Evolutionary conservation across 1,140 invertebrate genomes (phyloP).

Genomic region (Cotesia glomerata): DNA sequence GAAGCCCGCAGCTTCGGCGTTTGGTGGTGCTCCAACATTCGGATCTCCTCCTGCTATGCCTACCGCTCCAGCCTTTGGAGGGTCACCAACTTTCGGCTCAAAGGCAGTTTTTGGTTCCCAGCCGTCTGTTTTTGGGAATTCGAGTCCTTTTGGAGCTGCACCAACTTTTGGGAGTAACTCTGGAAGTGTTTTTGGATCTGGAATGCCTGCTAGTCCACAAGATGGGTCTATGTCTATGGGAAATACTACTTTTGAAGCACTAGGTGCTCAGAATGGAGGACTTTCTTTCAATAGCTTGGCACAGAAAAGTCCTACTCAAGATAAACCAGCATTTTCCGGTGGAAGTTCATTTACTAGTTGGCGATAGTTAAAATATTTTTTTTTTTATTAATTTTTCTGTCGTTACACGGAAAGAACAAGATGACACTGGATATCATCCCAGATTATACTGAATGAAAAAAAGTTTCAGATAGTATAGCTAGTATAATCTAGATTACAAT

Average conservation of each 20-base stretch:
- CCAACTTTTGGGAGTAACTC: slow-evolving; percentile 14
- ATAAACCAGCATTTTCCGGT: slow-evolving; percentile 51
- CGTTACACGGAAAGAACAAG: too few species aligned
- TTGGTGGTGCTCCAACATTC: slow-evolving; percentile 13
- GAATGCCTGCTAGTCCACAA: slow-evolving; percentile 1
- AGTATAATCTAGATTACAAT: too few species aligned
- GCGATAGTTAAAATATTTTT: slow-evolving; percentile 37
- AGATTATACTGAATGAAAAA: too few species aligned
- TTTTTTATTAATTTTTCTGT: background rate
- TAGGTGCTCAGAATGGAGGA: slow-evolving; percentile 51
- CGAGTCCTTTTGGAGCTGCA: slow-evolving; percentile 35
- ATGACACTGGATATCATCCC: too few species aligned
- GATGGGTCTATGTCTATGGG: background rate
- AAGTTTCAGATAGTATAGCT: too few species aligned
- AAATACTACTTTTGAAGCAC: slow-evolving; percentile 35
- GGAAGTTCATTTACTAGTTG: slow-evolving; percentile 59
- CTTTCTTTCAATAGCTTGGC: slow-evolving; percentile 58
- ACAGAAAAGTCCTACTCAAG: slow-evolving; percentile 50
- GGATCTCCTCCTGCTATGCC: slow-evolving; percentile 1
- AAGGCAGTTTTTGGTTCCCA: slow-evolving; percentile 12
- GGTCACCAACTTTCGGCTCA: slow-evolving; percentile 36
- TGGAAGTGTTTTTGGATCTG: background rate
- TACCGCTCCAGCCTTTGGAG: slow-evolving; percentile 36
- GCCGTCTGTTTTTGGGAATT: slow-evolving; percentile 35
- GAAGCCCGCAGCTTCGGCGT: background rate